Percentiles rank a stretch among this genome's conserved stretches.
These are phyloP conservation scores for Sebastes wilsoni DNA, from an alignment of 2,797 vertebrate species.

Conservation along the genomic window DNA sequence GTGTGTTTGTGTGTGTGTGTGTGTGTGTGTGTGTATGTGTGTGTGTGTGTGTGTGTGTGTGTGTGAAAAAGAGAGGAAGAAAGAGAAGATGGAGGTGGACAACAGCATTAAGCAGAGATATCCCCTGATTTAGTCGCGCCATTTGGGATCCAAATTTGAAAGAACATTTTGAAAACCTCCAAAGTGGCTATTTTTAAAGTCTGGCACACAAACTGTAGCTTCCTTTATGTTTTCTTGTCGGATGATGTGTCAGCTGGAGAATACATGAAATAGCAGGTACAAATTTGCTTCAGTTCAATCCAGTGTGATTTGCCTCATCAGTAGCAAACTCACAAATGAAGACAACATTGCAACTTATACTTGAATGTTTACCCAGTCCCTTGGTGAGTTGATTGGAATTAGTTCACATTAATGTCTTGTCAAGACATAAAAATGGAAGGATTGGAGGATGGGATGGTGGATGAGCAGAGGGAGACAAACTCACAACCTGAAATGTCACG, in stretches of 20 bases:
- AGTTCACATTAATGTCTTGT: slow-evolving; percentile 89
- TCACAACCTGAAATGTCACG: slow-evolving; percentile 99
- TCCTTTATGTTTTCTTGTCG: background rate
- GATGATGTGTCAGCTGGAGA: slow-evolving; percentile 14
- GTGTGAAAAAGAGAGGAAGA: background rate
- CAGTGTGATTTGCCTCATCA: slow-evolving; percentile 4
- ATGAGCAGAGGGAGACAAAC: slow-evolving; percentile 86
- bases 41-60: too few relatives aligned
- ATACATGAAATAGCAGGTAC: background rate
- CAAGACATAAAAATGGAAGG: slow-evolving; percentile 84
- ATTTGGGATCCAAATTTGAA: slow-evolving; percentile 8
- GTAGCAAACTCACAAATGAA: slow-evolving; percentile 9
- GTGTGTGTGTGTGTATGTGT: background rate
- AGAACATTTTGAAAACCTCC: background rate
- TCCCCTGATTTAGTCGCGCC: background rate
- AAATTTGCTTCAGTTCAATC: slow-evolving; percentile 11
- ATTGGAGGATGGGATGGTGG: slow-evolving; percentile 36
- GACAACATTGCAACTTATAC: slow-evolving; percentile 80
- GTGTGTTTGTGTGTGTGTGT: background rate
- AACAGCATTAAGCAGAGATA: background rate
- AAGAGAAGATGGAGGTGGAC: background rate
- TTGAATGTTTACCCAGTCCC: slow-evolving; percentile 98
- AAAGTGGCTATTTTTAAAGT: background rate
- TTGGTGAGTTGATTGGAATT: slow-evolving; percentile 87
- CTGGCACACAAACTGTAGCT: background rate